These are phyloP conservation scores for Lepus timidus DNA, from an alignment of 2,113 vertebrate species.

Conservation along the genomic window DNA sequence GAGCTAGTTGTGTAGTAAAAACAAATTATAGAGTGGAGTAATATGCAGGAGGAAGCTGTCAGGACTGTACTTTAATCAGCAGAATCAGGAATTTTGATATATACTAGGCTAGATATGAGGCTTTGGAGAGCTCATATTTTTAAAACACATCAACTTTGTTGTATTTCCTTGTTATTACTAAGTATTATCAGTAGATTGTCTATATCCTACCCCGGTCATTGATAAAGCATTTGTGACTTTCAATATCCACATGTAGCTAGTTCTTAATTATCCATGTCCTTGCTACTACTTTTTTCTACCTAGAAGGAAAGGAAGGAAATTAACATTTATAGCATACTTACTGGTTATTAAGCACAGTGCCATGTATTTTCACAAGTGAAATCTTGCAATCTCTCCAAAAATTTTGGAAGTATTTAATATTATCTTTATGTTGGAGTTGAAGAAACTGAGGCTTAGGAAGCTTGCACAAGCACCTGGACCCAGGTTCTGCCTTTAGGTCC, in stretches of 20 bases:
- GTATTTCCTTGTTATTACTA: not conserved
- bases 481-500: not conserved
- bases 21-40: not conserved
- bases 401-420: not conserved
- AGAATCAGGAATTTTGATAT: not conserved
- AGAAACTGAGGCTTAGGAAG: not conserved
- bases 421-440: not conserved
- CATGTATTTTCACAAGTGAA: not conserved
- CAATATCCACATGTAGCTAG: not conserved
- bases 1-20: not conserved
- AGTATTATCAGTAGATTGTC: not conserved
- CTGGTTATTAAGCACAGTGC: not conserved
- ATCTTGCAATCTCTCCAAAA: not conserved
- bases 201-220: not conserved
- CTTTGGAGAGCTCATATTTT: not conserved
- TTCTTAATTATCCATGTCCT: not conserved
- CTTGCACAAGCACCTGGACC: not conserved
- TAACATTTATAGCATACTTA: not conserved
- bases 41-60: not conserved
- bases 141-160: conserved; percentile 1
- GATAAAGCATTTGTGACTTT: conserved; percentile 12
- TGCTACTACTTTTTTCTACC: not conserved
- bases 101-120: not conserved
- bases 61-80: not conserved
- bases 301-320: not conserved